A percentile compares a stretch with the other conserved stretches of the same genome.
Conservation (phyloP, 2,113 vertebrate species). For the Motacilla tschutschensis region DNA sequence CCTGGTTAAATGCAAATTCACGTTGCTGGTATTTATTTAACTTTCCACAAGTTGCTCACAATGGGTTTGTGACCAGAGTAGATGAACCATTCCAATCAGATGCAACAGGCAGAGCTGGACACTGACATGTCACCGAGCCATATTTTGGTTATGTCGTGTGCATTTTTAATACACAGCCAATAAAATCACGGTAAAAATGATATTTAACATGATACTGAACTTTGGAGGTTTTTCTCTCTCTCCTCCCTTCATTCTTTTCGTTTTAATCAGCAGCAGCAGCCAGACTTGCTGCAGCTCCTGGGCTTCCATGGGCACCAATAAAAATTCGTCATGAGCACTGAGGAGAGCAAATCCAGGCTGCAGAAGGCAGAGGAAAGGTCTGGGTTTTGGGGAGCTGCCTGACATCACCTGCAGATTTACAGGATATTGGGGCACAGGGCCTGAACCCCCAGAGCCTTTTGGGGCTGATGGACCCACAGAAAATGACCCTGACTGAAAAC, state of each 20-base stretch:
- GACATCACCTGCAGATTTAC: not conserved
- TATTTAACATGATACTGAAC: not conserved
- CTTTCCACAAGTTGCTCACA: not conserved
- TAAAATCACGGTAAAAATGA: not conserved
- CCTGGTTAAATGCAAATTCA: not conserved
- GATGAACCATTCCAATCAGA: not conserved
- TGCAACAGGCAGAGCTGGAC: not conserved
- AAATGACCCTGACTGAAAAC: not conserved
- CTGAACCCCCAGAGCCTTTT: not conserved
- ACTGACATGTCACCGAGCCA: not conserved
- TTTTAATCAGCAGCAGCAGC: not conserved
- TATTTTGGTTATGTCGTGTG: not conserved
- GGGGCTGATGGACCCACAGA: not conserved
- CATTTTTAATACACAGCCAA: not conserved
- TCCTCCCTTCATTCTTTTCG: not conserved
- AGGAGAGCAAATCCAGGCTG: not conserved
- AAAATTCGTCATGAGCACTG: not conserved
- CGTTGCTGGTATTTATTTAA: slow-evolving; percentile 2
- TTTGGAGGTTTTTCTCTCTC: not conserved
- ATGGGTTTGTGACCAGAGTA: not conserved
- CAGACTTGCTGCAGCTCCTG: not conserved
- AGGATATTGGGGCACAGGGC: not conserved
- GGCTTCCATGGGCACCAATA: not conserved
- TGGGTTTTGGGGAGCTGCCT: not conserved
- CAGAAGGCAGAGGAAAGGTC: not conserved